A percentile compares a stretch with the other conserved stretches of the same genome.
These are phyloP conservation scores for Oegoconia quadripuncta DNA, from an alignment of 2,888 invertebrate genomes.

Conservation along the genomic window DNA sequence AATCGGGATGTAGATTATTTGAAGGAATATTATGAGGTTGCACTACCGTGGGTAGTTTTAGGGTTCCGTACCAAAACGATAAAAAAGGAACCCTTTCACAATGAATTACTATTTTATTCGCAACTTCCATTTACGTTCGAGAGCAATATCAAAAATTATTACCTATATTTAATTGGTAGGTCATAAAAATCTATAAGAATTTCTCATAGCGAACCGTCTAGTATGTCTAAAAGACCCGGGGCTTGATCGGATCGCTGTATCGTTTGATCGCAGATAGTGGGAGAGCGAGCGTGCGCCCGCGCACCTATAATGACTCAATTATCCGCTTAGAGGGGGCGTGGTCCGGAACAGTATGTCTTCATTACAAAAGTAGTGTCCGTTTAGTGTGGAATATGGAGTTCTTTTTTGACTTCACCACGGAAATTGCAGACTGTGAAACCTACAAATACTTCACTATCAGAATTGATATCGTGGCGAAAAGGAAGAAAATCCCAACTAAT, in stretches of 20 bases:
- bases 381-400: constrained; percentile 33
- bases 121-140: too few species aligned
- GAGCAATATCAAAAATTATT: too few species aligned
- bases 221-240: constrained; percentile 37
- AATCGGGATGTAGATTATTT: too few species aligned
- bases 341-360: constrained; percentile 67
- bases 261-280: constrained; percentile 53
- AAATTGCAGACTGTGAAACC: too few species aligned
- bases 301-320: constrained; percentile 78
- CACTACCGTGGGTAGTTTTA: too few species aligned
- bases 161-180: constrained; percentile 15
- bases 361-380: constrained; percentile 45
- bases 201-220: constrained; percentile 15
- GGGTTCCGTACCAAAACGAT: too few species aligned
- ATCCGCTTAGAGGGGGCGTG: constrained; percentile 75
- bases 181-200: constrained; percentile 19
- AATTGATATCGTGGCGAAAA: too few species aligned
- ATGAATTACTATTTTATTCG: too few species aligned
- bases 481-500: too few species aligned
- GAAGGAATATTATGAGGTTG: too few species aligned
- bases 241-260: constrained; percentile 47
- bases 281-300: constrained; percentile 56
- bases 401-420: not conserved
- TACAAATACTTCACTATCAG: too few species aligned
- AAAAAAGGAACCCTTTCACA: too few species aligned